Percentiles rank a stretch among this genome's conserved stretches.
Evolutionary conservation across 2,797 vertebrate genomes (phyloP).

Genomic region (Percopsis omiscomaycus): DNA sequence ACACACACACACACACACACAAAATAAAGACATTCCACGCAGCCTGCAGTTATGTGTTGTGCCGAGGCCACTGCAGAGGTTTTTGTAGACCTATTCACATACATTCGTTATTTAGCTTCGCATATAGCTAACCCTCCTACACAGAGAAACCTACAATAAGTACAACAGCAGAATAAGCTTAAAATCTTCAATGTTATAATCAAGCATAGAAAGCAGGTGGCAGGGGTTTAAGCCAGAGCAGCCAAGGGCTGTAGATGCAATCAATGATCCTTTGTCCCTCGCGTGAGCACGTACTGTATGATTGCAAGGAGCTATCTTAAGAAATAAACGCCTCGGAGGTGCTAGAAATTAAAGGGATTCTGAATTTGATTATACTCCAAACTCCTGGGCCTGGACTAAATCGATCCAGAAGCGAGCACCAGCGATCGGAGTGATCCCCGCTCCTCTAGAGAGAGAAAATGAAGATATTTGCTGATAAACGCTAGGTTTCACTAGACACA

Average conservation of each 20-base stretch:
- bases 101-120: background rate
- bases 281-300: no score
- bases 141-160: background rate
- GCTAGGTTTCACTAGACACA: background rate
- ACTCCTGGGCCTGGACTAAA: background rate
- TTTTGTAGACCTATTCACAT: background rate
- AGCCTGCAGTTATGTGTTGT: background rate
- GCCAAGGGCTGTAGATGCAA: background rate
- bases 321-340: no score
- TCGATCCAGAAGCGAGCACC: constrained; percentile 1
- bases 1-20: constrained; percentile 4
- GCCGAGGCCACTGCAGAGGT: background rate
- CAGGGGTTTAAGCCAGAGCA: background rate
- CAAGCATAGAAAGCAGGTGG: background rate
- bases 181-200: background rate
- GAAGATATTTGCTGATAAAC: constrained; percentile 48
- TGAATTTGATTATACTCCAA: background rate
- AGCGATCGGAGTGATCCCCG: constrained; percentile 14
- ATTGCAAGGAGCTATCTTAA: no score
- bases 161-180: background rate
- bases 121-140: background rate
- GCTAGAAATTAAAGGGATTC: background rate
- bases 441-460: constrained; percentile 17
- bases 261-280: background rate
- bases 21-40: background rate